phyloP scores from a whole-genome alignment of 2,113 vertebrate genomes.

The Sialia sialis region DNA sequence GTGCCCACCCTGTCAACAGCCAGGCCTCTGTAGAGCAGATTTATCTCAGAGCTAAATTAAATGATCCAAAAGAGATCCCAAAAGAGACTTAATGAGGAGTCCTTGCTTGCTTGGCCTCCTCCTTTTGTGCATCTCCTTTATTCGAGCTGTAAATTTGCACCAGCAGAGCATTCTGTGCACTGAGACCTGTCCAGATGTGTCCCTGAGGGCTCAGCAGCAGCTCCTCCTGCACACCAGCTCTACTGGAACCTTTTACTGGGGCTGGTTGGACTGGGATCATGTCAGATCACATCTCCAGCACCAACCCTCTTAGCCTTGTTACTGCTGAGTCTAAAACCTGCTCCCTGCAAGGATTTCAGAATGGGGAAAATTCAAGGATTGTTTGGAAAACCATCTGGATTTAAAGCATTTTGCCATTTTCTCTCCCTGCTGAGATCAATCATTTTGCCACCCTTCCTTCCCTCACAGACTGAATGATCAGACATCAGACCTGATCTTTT shows the following conservation, averaged over 20 bases:
- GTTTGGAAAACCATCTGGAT: not conserved
- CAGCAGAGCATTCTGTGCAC: fast-evolving
- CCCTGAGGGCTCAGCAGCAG: not conserved
- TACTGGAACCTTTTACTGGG: not conserved
- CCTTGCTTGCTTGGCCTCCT: not conserved
- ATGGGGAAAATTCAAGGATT: not conserved
- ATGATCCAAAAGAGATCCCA: not conserved
- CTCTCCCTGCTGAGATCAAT: not conserved
- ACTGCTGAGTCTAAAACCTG: not conserved
- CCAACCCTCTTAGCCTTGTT: not conserved
- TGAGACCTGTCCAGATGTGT: not conserved
- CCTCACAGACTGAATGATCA: not conserved
- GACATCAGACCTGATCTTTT: not conserved
- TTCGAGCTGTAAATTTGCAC: not conserved
- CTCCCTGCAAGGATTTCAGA: not conserved
- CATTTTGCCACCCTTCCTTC: not conserved
- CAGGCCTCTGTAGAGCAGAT: not conserved
- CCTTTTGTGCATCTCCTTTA: not conserved
- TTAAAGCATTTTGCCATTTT: not conserved
- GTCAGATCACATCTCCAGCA: not conserved
- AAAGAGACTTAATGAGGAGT: not conserved
- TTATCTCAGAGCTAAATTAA: not conserved
- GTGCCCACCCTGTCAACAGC: not conserved
- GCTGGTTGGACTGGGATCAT: not conserved
- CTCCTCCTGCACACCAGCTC: not conserved